phyloP scores from a whole-genome alignment of 2,797 vertebrate genomes.

The Borostomias antarcticus region DNA sequence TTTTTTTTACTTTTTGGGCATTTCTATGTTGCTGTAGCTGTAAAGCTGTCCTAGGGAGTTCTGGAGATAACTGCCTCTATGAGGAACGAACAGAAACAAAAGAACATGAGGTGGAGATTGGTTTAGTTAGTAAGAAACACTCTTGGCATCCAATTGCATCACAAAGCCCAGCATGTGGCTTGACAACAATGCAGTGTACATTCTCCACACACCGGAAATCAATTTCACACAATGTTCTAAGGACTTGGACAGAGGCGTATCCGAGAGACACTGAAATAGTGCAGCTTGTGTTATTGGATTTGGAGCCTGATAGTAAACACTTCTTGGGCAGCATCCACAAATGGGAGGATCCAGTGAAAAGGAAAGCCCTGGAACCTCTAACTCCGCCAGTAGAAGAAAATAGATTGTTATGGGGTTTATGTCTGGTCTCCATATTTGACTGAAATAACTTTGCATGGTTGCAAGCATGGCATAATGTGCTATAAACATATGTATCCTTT shows the following conservation, averaged over 20 bases:
- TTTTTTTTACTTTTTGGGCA: too few relatives aligned
- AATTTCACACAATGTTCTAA: slow-evolving; percentile 76
- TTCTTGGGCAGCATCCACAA: slow-evolving; percentile 55
- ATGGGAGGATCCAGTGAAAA: slow-evolving; percentile 63
- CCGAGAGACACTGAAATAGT: slow-evolving; percentile 70
- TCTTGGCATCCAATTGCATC: slow-evolving; percentile 69
- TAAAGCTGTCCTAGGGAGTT: slow-evolving; percentile 68
- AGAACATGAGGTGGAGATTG: slow-evolving; percentile 74
- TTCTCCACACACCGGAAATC: slow-evolving; percentile 74
- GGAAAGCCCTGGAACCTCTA: slow-evolving; percentile 61
- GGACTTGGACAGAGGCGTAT: slow-evolving; percentile 71
- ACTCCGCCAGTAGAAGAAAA: slow-evolving; percentile 58
- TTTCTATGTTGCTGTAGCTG: slow-evolving; percentile 65
- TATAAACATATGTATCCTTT: too few relatives aligned
- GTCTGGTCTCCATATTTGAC: slow-evolving; percentile 37
- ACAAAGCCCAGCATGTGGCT: slow-evolving; percentile 70
- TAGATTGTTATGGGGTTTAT: slow-evolving; percentile 68
- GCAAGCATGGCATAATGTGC: slow-evolving; percentile 2
- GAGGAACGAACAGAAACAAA: slow-evolving; percentile 70
- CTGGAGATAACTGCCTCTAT: slow-evolving; percentile 72
- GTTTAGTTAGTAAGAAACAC: slow-evolving; percentile 66
- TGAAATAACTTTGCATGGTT: slow-evolving; percentile 23
- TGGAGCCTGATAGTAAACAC: slow-evolving; percentile 59
- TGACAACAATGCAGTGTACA: slow-evolving; percentile 72
- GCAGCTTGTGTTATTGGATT: slow-evolving; percentile 78